Base-by-base conservation (phyloP, 2,797 vertebrate genomes). In the Myotis myotis region DNA sequence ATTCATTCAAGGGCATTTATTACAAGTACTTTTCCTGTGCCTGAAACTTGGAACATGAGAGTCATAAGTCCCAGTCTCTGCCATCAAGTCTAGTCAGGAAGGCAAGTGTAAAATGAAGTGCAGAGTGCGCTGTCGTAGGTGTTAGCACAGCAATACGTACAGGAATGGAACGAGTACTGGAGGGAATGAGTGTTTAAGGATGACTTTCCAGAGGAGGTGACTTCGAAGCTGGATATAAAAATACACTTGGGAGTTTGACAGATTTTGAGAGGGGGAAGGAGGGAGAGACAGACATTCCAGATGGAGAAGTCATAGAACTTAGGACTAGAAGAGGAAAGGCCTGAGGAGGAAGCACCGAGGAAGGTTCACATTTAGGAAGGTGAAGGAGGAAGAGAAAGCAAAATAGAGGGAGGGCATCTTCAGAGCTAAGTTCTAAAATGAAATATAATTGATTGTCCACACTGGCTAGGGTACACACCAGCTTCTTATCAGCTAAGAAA, bases 171-270 rank as follows among this genome's bases (percentile, higher is more conserved):
- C 83, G 44, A 66, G 41, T 22, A 41, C 89, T 72, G 22, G 22
- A 87, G 36, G 10, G 8, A 62, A 75, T 38, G 47, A 13, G 11
- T 47, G 41, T 19, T 76, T 81, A 75, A 70, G 13, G 9, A 51
- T 36, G 36, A 47, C 41, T 92, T 71, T 87, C 38, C 23, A 78
- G 82, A 91, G 25, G 20, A 49, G 33, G 55, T 71, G 38, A 64
- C 49, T 91, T 68, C 62, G 80, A n/a, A 78, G 51, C 55, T 81
- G 81, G 49, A 11, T 66, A 89, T 79, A 22, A 91, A 93, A 74
- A 44, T 89, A 7, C 33, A 70, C 33, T 55, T 17, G 41, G 60
- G 60, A 49, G 23, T 68, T 51, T 57, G 25, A 68, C 44, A 62
- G 47, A 71, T 71, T 66, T n/a, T 68, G 51, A 47, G 75, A 36